Conservation (phyloP, 2,113 vertebrate genomes). For the Tachuris rubrigastra region DNA sequence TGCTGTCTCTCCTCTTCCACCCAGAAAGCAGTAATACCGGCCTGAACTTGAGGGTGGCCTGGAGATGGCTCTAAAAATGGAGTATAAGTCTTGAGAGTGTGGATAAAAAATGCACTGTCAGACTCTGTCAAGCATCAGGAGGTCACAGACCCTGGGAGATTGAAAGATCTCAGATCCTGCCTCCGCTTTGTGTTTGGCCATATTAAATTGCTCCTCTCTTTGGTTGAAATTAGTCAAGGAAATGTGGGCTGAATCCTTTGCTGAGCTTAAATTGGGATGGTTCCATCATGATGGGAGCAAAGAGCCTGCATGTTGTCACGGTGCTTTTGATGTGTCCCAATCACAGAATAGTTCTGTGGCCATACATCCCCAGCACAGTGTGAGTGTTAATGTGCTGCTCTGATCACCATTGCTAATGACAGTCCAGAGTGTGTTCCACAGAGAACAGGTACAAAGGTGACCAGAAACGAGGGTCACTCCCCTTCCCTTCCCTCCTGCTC, state of each 20-base stretch:
- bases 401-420: constrained; percentile 7
- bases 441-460: background rate
- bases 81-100: background rate
- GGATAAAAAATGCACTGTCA: background rate
- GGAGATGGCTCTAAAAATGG: background rate
- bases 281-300: background rate
- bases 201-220: background rate
- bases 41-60: background rate
- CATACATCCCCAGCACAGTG: background rate
- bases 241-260: background rate
- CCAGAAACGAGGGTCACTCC: background rate
- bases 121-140: background rate
- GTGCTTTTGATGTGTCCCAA: background rate
- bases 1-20: background rate
- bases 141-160: background rate
- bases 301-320: background rate
- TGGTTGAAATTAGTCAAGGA: background rate
- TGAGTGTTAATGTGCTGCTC: background rate
- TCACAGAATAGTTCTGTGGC: background rate
- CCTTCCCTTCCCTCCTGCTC: background rate
- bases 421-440: background rate
- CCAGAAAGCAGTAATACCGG: background rate
- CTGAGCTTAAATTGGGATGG: background rate
- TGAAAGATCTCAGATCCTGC: background rate
- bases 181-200: background rate